A percentile compares a stretch with the other conserved stretches of the same genome.
These are phyloP conservation scores for Capra hircus DNA, from an alignment of 2,113 vertebrate genomes.

Conservation along the genomic window DNA sequence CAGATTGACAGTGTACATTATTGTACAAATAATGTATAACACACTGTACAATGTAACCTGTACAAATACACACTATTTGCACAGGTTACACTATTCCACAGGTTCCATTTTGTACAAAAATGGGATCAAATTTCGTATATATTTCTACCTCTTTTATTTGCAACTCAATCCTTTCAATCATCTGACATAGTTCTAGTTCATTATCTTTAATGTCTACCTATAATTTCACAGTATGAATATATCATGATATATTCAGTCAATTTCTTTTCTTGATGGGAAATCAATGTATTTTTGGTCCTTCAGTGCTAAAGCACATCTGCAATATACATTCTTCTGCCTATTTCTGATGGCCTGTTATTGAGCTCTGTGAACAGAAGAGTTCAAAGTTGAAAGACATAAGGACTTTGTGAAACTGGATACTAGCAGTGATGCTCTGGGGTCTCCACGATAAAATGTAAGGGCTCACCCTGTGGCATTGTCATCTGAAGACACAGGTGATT, in stretches of 20 bases:
- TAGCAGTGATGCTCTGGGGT: neutral
- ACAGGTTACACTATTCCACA: neutral
- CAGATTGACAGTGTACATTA: neutral
- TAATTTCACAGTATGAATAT: neutral
- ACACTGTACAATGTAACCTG: neutral
- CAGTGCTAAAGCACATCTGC: neutral
- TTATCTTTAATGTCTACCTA: neutral
- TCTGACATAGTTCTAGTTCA: neutral
- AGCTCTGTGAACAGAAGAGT: neutral
- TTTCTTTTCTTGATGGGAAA: neutral
- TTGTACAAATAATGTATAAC: neutral
- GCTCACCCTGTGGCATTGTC: neutral
- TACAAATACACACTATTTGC: neutral
- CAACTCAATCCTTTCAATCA: neutral
- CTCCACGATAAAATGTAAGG: neutral
- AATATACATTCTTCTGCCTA: neutral
- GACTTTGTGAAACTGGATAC: neutral
- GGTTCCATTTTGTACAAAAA: neutral
- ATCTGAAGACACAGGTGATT: neutral
- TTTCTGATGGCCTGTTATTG: neutral
- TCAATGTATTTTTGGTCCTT: neutral
- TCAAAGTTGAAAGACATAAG: neutral
- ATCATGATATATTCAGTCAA: neutral
- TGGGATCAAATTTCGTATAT: neutral
- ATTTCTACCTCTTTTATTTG: neutral